A percentile compares a stretch with the other conserved stretches of the same genome.
Evolutionary conservation across 1,140 invertebrate species (phyloP).

Genomic region (Scylla paramamosain): DNA sequence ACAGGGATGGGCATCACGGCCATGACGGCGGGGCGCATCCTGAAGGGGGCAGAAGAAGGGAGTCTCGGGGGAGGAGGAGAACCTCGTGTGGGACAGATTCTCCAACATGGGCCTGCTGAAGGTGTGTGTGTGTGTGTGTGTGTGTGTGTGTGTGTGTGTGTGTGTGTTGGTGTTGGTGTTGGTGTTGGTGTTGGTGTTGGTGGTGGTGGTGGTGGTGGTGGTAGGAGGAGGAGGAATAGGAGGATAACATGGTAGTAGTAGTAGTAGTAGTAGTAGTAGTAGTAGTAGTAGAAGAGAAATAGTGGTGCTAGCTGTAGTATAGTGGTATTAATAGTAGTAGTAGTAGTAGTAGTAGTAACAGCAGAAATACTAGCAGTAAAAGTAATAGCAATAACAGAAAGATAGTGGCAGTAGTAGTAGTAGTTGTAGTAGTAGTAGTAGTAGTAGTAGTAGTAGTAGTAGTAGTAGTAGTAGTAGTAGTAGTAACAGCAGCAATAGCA

Average conservation of each 20-base stretch:
- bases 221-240: too few species aligned
- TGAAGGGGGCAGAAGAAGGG: slow-evolving; percentile 73
- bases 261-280: too few species aligned
- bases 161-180: not conserved
- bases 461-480: too few species aligned
- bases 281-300: too few species aligned
- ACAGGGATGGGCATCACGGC: slow-evolving; percentile 74
- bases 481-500: too few species aligned
- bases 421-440: not conserved
- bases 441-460: not conserved
- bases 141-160: not conserved
- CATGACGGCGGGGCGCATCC: slow-evolving; percentile 68
- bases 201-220: not conserved
- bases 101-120: slow-evolving; percentile 91
- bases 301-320: too few species aligned
- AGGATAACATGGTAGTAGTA: too few species aligned
- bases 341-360: not conserved
- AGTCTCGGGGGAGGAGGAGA: slow-evolving; percentile 84
- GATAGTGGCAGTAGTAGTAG: too few species aligned
- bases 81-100: slow-evolving; percentile 90
- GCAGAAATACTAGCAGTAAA: not conserved
- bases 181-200: not conserved
- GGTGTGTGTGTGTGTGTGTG: slow-evolving; percentile 82
- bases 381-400: too few species aligned
- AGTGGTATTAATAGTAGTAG: slow-evolving; percentile 72